Evolutionary conservation across 1,140 invertebrate species (phyloP).

Genomic region (Galleria mellonella): DNA sequence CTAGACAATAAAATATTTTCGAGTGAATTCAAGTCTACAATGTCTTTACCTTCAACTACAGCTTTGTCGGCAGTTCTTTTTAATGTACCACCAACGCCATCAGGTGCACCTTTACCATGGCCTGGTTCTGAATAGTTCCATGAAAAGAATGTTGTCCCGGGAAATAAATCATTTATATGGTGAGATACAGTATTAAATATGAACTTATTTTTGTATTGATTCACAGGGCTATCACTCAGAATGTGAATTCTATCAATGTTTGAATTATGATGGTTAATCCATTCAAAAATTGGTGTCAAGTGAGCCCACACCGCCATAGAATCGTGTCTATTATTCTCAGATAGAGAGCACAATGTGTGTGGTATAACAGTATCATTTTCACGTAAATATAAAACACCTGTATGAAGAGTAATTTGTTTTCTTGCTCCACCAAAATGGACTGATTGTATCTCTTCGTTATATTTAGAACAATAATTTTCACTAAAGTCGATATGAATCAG

Average conservation of each 20-base stretch:
- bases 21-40: slow-evolving; percentile 14
- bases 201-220: slow-evolving; percentile 19
- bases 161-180: slow-evolving; percentile 16
- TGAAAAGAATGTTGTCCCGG: slow-evolving; percentile 10
- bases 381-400: no score
- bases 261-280: slow-evolving; percentile 11
- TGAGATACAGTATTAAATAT: slow-evolving; percentile 20
- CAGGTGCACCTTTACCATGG: slow-evolving; percentile 12
- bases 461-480: no score
- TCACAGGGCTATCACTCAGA: slow-evolving; percentile 13
- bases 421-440: no score
- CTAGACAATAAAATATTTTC: slow-evolving; percentile 3
- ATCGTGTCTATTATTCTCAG: no score
- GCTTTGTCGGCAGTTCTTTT: slow-evolving; percentile 23
- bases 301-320: slow-evolving; percentile 21
- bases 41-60: slow-evolving; percentile 18
- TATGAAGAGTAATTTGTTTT: no score
- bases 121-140: slow-evolving; percentile 26
- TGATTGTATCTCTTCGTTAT: no score
- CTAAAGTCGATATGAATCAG: no score
- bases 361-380: no score
- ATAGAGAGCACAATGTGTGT: no score
- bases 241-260: slow-evolving; percentile 12
- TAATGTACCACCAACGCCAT: slow-evolving; percentile 20
- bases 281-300: slow-evolving; percentile 10